phyloP scores from a whole-genome alignment of 2,888 invertebrate genomes.

The Drosophila kokeensis region DNA sequence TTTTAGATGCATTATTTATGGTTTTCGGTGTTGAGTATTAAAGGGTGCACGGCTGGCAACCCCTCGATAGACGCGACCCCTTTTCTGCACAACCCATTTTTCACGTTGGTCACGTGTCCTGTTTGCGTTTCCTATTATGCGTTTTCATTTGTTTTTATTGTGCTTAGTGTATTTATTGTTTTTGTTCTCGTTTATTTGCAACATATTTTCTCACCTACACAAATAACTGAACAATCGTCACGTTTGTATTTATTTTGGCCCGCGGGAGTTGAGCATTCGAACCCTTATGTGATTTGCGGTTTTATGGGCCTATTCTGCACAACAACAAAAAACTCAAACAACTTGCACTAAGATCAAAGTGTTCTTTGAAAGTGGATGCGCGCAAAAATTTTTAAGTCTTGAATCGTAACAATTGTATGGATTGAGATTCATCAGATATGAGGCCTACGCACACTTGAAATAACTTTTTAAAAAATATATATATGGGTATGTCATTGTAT shows the following conservation, averaged over 20 bases:
- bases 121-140: constrained; percentile 74
- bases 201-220: constrained; percentile 84
- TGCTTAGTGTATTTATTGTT: constrained; percentile 55
- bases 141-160: constrained; percentile 71
- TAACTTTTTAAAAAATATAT: constrained; percentile 23
- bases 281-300: constrained; percentile 54
- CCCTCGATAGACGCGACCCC: constrained; percentile 18
- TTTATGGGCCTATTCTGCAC: constrained; percentile 46
- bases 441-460: constrained; percentile 5
- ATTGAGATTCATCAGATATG: constrained; percentile 3
- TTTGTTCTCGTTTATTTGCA: constrained; percentile 64
- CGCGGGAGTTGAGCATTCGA: constrained; percentile 43
- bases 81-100: background rate
- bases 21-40: constrained; percentile 25
- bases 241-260: constrained; percentile 72
- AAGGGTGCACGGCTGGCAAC: constrained; percentile 44
- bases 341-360: constrained; percentile 18
- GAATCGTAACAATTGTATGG: background rate
- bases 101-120: constrained; percentile 41
- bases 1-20: constrained; percentile 74
- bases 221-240: constrained; percentile 80
- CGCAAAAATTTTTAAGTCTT: background rate
- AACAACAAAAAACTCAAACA: constrained; percentile 18
- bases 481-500: background rate
- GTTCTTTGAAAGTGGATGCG: background rate